phyloP scores from a whole-genome alignment of 2,888 invertebrate species.

The Pemphredon lugubris region DNA sequence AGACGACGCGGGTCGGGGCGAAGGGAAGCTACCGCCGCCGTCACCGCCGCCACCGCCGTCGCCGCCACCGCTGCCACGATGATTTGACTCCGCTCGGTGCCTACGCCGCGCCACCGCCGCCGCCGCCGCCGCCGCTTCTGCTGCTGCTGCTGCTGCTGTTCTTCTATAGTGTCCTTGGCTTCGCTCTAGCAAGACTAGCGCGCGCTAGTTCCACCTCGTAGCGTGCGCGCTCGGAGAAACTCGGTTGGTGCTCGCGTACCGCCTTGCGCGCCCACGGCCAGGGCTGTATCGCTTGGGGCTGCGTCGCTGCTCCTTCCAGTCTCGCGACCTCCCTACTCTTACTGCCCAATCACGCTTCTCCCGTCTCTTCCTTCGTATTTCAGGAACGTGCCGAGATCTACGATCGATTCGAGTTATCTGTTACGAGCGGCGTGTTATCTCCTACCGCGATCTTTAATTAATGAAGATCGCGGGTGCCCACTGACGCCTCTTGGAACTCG shows the following conservation, averaged over 20 bases:
- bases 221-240: constrained; percentile 56
- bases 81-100: background rate
- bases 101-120: constrained; percentile 9
- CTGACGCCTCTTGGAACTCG: background rate
- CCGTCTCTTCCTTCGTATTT: background rate
- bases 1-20: constrained; percentile 69
- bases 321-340: constrained; percentile 26
- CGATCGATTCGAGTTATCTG: constrained; percentile 35
- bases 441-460: background rate
- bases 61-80: constrained; percentile 10
- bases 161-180: constrained; percentile 68
- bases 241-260: constrained; percentile 55
- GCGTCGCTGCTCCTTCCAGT: constrained; percentile 43
- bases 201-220: constrained; percentile 64
- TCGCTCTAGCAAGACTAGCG: constrained; percentile 66
- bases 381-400: constrained; percentile 16
- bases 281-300: constrained; percentile 67
- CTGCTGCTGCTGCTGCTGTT: constrained; percentile 32
- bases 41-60: constrained; percentile 37
- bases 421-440: constrained; percentile 1
- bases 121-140: constrained; percentile 24
- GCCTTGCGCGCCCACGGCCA: constrained; percentile 64
- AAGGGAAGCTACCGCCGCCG: constrained; percentile 62
- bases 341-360: constrained; percentile 2
- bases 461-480: constrained; percentile 1